Evolutionary conservation across 2,888 invertebrate genomes (phyloP).

Genomic region (Morinoia aosen): DNA sequence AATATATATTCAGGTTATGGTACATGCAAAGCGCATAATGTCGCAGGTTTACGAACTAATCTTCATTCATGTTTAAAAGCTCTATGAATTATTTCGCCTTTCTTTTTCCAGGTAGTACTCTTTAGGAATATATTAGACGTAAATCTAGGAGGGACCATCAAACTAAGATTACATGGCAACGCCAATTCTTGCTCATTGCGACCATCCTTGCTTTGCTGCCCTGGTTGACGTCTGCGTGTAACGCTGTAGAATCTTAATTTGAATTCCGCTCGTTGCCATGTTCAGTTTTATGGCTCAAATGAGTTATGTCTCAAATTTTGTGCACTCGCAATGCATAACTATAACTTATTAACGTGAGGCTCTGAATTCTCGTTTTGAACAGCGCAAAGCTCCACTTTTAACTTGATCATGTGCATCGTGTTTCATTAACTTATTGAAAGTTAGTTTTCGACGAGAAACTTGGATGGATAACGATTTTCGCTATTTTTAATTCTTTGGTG

Average conservation of each 20-base stretch:
- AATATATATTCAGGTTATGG: background rate
- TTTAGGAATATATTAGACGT: background rate
- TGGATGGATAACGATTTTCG: background rate
- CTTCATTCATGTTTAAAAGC: background rate
- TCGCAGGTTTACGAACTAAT: background rate
- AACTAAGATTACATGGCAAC: background rate
- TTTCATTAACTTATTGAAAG: no score
- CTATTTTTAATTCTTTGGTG: background rate
- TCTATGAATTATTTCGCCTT: background rate
- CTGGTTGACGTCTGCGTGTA: background rate
- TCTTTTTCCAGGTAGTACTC: background rate
- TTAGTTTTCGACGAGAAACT: no score
- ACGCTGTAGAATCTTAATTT: no score
- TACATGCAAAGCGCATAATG: background rate
- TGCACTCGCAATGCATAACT: no score
- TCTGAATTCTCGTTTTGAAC: background rate
- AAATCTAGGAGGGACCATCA: background rate
- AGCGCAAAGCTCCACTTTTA: no score
- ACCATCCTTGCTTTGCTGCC: background rate
- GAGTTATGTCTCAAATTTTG: no score
- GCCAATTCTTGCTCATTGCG: background rate
- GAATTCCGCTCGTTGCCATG: no score
- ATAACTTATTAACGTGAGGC: background rate
- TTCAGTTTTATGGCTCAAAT: no score
- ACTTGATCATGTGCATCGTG: background rate